Base-by-base conservation (phyloP, 2,797 vertebrate genomes). In the Gephyroberyx darwinii region DNA sequence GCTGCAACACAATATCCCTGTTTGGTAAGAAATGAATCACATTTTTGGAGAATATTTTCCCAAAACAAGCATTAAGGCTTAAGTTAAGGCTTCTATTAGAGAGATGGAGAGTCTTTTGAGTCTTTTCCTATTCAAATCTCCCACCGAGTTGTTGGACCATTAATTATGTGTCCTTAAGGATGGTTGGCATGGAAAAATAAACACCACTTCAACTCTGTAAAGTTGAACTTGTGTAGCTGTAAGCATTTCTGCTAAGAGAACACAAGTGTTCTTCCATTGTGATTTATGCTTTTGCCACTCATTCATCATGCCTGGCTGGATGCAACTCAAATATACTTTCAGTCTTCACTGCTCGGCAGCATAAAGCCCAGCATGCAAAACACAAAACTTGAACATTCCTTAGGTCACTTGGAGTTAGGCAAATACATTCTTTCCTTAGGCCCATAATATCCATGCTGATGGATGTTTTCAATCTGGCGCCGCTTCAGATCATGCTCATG, bases 391-490 rank as follows among this genome's bases (percentile, higher is more conserved):
- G 43, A 74, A 73, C 47, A 76, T 74, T 74, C 69, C 71, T 65
- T 37, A 69, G 73, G 71, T 77, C 77, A 71, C 47, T 51, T 33
- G 13, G 62, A 79, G 65, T 80, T 67, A 65, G 61, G 57, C 72
- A 78, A 80, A 75, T 60, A 54, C 66, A 68, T 81, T 43, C 45
- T 75, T 73, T 76, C 60, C 3, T 13, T 22, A n/a, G 48, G 13
- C 51, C 48, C 69, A 33, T 62, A 60, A 82, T 75, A 55, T 74
- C 53, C 41, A 45, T 43, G 30, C 58, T 80, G 80, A 83, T 75
- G 43, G 70, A 86, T 81, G 71, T 72, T 75, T 80, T 83, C 64
- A 78, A 56, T 80, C 63, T 90, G 86, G 75, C 72, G 43, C 52
- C 4, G 43, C 58, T 76, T 80, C 57, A 75, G 63, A 31, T 63